These are phyloP conservation scores for Lophius piscatorius DNA, from an alignment of 2,113 vertebrate species.

Conservation along the genomic window DNA sequence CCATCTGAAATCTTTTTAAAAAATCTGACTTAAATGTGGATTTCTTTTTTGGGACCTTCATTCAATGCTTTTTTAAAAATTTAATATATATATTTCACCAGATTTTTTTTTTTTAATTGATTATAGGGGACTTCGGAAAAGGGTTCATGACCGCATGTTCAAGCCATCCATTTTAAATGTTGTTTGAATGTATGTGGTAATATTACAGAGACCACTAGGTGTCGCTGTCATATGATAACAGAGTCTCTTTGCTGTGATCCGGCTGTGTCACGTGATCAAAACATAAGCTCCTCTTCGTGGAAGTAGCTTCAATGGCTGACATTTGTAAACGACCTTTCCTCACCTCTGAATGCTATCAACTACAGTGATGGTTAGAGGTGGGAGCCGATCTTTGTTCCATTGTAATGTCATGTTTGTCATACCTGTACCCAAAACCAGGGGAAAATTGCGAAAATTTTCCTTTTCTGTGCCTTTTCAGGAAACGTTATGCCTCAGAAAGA, in stretches of 20 bases:
- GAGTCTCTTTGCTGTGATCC: no score
- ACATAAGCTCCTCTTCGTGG: constrained; percentile 5
- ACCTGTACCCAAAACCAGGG: not conserved
- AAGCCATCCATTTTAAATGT: no score
- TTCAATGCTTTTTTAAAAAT: no score
- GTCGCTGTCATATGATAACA: constrained; percentile 24
- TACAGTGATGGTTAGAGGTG: constrained; percentile 6
- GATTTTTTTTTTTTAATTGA: no score
- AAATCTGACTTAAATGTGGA: no score
- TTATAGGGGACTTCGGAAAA: no score
- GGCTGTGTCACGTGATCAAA: constrained; percentile 54
- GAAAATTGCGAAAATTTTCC: not conserved
- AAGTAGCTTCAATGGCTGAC: constrained; percentile 10
- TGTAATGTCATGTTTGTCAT: not conserved
- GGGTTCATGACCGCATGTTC: no score
- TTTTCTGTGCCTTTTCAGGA: constrained; percentile 24
- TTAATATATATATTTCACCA: no score
- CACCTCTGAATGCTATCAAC: no score
- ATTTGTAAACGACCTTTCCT: not conserved
- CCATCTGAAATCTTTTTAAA: no score
- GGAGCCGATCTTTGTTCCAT: not conserved
- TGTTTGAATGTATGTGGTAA: not conserved
- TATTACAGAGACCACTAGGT: constrained; percentile 17
- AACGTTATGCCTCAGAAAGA: constrained; percentile 68
- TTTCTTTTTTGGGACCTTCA: no score